Evolutionary conservation across 2,113 vertebrate species (phyloP), one percentile per base, ranked within the genome.

Genomic region (Passer montanus): DNA sequence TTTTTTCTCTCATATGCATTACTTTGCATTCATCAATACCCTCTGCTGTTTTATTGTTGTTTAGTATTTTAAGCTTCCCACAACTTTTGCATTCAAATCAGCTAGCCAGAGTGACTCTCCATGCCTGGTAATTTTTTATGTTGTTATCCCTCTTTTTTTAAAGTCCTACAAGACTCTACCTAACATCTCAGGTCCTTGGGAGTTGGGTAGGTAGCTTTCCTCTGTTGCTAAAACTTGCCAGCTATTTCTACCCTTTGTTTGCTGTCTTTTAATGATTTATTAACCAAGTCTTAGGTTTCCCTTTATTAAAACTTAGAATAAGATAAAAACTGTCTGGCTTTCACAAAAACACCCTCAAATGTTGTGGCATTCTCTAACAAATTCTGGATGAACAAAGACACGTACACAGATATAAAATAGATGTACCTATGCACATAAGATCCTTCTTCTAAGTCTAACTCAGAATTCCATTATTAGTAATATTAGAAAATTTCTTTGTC

Each of bases 11-110:
- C 86, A 55, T 93, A 96, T 93, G 96, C 83, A 89, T 95, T 92
- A 92, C 76, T 96, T 95, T 93, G 93, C 76, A 93, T 96, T 96
- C 91, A 90, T 93, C 95, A 95, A 87, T 96, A 94, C 72, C 83
- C 94, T 96, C 86, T 90, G 89, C 94, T 93, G 68, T 86, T 92
- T 95, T 93, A 90, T 87, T 95, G 77, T 94, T 96, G 80, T 92
- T 93, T 68, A 33, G 76, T 87, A 81, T 92, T 93, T 96, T 86
- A 89, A 89, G 60, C 76, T 56, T 93, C 55, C 60, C 47, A 74
- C 68, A 88, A 90, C 35, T 78, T 63, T 74, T 67, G 79, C 80
- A 89, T 96, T 93, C 69, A 86, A 60, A 84, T 90, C 80, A 92
- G 66, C 52, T 53, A 89, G 41, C 43, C 63, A 59, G 59, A 69